Evolutionary conservation across 2,113 vertebrate species (phyloP), one percentile per base, ranked within the genome.

Genomic region (Bujurquina vittata): DNA sequence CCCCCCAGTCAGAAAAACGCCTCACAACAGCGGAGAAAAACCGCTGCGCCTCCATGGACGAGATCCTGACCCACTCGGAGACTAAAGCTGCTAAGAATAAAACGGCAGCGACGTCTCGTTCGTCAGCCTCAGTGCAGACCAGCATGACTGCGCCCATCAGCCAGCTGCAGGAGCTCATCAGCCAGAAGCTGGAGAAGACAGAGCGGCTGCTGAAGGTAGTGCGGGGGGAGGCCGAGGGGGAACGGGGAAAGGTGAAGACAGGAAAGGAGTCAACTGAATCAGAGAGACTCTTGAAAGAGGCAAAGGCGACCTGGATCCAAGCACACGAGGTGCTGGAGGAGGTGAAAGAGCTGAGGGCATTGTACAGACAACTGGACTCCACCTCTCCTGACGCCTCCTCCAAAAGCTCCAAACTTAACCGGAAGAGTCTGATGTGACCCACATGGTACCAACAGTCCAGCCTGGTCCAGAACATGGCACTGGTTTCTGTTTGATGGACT

Each of bases 41-140:
- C 87, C 97, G 96, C 87, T 97, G 97, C 40, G 95, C 96, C 94
- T 99, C 98, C 84, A 94, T 97, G 95, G 98, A 99, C 59, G 95
- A 98, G 84, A 98, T 98, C 73, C 93, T 97, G 73, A 95, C 96
- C 0, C 96, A 94, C 1, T 93, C 96, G 8, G 96, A 97, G 67
- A 83, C 77, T 1, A 87, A 86, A 1, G 74, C 79, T 1, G 59
- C 79, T 0, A 86, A 92, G 78, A 89, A 85, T 10, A 87, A 89
- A 79, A 67, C 79, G 0, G 77, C 49, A 3, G 23, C 17, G 4
- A 54, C 81, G 4, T 80, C 67, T 33, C 84, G 84, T 3, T 87
- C 91, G 7, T 84, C 93, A 0, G 57, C 43, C 22, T 85, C 94
- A 0, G 60, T 91, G 0, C 92, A 89, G 0, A 90, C 93, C 14